Conservation (phyloP, 2,888 invertebrate species). For the Athalia cordata region DNA sequence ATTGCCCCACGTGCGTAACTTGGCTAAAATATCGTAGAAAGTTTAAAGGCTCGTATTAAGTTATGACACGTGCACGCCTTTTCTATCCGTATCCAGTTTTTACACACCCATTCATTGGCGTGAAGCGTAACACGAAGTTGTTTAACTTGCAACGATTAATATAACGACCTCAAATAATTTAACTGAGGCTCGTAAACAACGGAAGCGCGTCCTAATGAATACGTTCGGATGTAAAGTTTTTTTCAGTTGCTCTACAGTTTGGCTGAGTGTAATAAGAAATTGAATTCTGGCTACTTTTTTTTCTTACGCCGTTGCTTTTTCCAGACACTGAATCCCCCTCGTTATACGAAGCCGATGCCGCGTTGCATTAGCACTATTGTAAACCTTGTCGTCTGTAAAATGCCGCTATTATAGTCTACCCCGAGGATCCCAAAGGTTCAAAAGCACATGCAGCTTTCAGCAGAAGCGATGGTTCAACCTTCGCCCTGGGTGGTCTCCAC, state of each 20-base stretch:
- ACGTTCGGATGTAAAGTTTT: no score
- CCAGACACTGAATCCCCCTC: background rate
- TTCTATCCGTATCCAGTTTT: constrained; percentile 56
- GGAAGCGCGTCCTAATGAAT: no score
- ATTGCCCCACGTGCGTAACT: no score
- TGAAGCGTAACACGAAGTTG: background rate
- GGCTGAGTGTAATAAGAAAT: no score
- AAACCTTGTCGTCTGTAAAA: constrained; percentile 24
- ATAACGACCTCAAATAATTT: no score
- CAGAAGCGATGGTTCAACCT: background rate
- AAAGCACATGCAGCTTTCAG: constrained; percentile 28
- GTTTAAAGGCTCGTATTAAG: constrained; percentile 50
- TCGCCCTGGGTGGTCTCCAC: constrained; percentile 30
- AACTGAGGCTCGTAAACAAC: no score
- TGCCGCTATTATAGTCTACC: constrained; percentile 5
- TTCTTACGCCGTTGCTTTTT: constrained; percentile 20
- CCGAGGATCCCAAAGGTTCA: background rate
- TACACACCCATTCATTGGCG: constrained; percentile 48
- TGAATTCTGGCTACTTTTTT: no score
- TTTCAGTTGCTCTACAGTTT: no score
- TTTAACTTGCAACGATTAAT: no score
- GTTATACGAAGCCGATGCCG: background rate
- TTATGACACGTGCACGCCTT: constrained; percentile 63
- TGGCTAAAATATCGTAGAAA: background rate
- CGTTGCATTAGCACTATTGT: constrained; percentile 41